A percentile compares a stretch with the other conserved stretches of the same genome.
These are phyloP conservation scores for Stomorhina lunata DNA, from an alignment of 2,888 invertebrate species.

Conservation along the genomic window DNA sequence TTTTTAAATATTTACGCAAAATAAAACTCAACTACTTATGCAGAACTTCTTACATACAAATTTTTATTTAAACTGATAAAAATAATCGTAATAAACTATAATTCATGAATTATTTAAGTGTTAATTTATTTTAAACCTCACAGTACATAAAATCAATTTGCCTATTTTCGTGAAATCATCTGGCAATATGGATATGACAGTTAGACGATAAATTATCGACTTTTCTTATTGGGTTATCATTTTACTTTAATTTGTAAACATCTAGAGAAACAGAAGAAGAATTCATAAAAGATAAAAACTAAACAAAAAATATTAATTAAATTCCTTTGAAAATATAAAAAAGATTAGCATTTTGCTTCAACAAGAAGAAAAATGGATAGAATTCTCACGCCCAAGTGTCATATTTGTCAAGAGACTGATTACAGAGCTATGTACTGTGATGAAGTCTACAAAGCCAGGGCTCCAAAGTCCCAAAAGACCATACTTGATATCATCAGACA, in stretches of 20 bases:
- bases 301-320: conserved; percentile 33
- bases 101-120: too few species aligned
- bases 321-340: not conserved
- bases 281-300: not conserved
- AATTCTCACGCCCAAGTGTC: conserved; percentile 50
- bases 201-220: conserved; percentile 15
- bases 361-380: conserved; percentile 49
- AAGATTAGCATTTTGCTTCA: not conserved
- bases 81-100: too few species aligned
- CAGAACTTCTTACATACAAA: too few species aligned
- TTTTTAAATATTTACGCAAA: too few species aligned
- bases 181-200: not conserved
- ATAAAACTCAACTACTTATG: too few species aligned
- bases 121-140: too few species aligned
- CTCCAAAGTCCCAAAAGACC: conserved; percentile 61
- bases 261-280: conserved; percentile 41
- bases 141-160: too few species aligned
- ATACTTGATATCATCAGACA: conserved; percentile 61
- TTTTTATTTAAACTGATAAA: too few species aligned
- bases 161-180: not conserved
- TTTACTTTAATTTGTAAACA: not conserved
- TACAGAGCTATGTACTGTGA: conserved; percentile 47
- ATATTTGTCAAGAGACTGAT: conserved; percentile 56
- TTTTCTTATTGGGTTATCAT: not conserved
- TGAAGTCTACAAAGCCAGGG: conserved; percentile 60